These are phyloP conservation scores for Drosophila punjabiensis DNA, from an alignment of 1,140 invertebrate species.

Conservation along the genomic window DNA sequence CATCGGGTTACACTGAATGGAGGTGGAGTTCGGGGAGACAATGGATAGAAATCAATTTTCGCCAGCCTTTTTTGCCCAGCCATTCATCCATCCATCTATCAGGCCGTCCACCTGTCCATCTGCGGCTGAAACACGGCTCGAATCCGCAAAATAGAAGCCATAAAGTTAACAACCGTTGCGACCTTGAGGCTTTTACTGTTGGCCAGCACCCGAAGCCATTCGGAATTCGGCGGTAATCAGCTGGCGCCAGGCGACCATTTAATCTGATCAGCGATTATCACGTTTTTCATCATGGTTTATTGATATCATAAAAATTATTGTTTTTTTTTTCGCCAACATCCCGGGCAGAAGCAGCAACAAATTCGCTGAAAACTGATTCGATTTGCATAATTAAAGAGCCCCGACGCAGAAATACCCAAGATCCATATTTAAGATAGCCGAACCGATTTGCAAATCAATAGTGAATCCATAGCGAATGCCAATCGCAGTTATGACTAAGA, in stretches of 20 bases:
- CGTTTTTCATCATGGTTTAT: slow-evolving; percentile 83
- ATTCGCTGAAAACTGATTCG: slow-evolving; percentile 57
- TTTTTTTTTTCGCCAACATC: slow-evolving; percentile 57
- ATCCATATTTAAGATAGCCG: slow-evolving; percentile 72
- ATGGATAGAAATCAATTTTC: slow-evolving; percentile 72
- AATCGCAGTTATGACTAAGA: slow-evolving; percentile 52
- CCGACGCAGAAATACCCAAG: slow-evolving; percentile 57
- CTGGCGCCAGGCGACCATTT: slow-evolving; percentile 77
- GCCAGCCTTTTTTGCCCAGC: slow-evolving; percentile 61
- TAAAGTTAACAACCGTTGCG: slow-evolving; percentile 79
- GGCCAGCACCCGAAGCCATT: slow-evolving; percentile 69
- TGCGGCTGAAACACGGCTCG: slow-evolving; percentile 42
- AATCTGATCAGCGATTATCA: slow-evolving; percentile 83
- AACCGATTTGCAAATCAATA: slow-evolving; percentile 72
- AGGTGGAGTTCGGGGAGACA: slow-evolving; percentile 41
- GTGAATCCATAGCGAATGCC: slow-evolving; percentile 34
- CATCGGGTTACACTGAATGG: slow-evolving; percentile 49
- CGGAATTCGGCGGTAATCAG: slow-evolving; percentile 68
- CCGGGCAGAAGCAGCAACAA: slow-evolving; percentile 53
- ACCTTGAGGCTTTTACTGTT: slow-evolving; percentile 75
- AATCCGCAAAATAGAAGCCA: slow-evolving; percentile 70
- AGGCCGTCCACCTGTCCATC: slow-evolving; percentile 24
- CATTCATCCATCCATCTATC: slow-evolving; percentile 35
- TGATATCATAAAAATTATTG: slow-evolving; percentile 83
- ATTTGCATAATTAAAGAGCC: slow-evolving; percentile 75